Conservation (phyloP, 2,797 vertebrate species). For the Pseudopleuronectes americanus region DNA sequence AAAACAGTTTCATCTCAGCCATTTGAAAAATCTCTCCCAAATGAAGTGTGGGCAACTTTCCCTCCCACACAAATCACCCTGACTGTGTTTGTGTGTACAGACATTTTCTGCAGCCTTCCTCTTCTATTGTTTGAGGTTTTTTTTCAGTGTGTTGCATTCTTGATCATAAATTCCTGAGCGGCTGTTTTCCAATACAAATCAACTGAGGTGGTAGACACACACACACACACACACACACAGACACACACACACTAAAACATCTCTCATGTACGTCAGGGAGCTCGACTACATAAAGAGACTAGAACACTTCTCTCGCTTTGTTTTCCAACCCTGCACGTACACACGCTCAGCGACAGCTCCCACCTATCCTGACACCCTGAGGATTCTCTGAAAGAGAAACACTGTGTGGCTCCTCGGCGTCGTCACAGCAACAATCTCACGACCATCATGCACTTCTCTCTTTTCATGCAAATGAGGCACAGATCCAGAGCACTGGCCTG, state of each 20-base stretch:
- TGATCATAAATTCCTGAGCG: constrained; percentile 33
- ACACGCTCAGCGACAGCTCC: constrained; percentile 48
- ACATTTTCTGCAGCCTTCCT: constrained; percentile 49
- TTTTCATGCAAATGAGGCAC: constrained; percentile 67
- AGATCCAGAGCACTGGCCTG: constrained; percentile 37
- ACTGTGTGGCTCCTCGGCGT: constrained; percentile 64
- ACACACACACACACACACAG: constrained; percentile 2
- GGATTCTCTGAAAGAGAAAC: constrained; percentile 60
- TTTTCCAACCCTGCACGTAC: constrained; percentile 19
- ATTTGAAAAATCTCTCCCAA: constrained; percentile 54
- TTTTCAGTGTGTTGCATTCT: constrained; percentile 35
- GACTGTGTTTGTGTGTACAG: constrained; percentile 46
- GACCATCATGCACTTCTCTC: constrained; percentile 58
- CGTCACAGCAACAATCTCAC: constrained; percentile 69
- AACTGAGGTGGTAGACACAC: constrained; percentile 10
- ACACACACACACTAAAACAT: constrained; percentile 9
- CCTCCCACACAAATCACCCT: constrained; percentile 56
- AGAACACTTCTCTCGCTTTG: constrained; percentile 9
- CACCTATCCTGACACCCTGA: constrained; percentile 68
- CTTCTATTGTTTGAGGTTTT: constrained; percentile 28
- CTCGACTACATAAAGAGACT: constrained; percentile 22
- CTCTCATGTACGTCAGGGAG: constrained; percentile 17
- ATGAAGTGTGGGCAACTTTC: constrained; percentile 60
- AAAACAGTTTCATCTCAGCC: constrained; percentile 42
- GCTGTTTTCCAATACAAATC: constrained; percentile 40